Percentiles rank a stretch among this genome's conserved stretches.
phyloP scores from a whole-genome alignment of 2,888 invertebrate genomes.

The Pilophorus perplexus region DNA sequence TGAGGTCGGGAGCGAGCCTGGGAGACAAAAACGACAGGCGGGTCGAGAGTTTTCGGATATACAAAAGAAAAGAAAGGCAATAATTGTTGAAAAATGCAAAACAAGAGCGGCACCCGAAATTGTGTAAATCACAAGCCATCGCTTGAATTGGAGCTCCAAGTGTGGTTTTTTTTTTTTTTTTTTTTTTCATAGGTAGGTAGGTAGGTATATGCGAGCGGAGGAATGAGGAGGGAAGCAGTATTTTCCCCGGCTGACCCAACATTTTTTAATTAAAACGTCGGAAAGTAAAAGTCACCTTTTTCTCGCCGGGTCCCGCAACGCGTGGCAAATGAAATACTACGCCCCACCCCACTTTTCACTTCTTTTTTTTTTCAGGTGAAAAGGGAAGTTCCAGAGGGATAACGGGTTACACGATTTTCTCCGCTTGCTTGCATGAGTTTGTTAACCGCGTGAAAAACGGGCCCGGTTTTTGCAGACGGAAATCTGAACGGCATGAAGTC shows the following conservation, averaged over 20 bases:
- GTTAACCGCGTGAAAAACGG: no score
- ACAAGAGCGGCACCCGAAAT: background rate
- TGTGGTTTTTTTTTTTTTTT: no score
- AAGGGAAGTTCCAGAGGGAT: no score
- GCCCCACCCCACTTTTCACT: no score
- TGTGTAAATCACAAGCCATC: conserved; percentile 5
- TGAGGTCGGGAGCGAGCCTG: background rate
- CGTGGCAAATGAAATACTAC: background rate
- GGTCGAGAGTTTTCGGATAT: conserved; percentile 4
- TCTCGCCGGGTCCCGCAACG: background rate
- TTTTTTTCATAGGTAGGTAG: no score
- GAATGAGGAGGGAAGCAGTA: background rate
- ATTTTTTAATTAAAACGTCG: conserved; percentile 31
- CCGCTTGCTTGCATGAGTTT: no score
- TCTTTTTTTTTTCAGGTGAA: no score
- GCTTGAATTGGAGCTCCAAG: no score
- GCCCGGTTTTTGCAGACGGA: no score
- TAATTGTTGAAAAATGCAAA: conserved; percentile 25
- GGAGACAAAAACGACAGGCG: conserved; percentile 3
- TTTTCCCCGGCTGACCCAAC: conserved; percentile 26
- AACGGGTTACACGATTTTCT: no score
- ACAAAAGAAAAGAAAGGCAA: background rate
- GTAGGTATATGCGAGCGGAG: background rate
- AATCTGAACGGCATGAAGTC: no score
- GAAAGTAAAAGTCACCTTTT: conserved; percentile 3